Conservation (phyloP, 2,888 invertebrate species). For the Melinaea marsaeus region DNA sequence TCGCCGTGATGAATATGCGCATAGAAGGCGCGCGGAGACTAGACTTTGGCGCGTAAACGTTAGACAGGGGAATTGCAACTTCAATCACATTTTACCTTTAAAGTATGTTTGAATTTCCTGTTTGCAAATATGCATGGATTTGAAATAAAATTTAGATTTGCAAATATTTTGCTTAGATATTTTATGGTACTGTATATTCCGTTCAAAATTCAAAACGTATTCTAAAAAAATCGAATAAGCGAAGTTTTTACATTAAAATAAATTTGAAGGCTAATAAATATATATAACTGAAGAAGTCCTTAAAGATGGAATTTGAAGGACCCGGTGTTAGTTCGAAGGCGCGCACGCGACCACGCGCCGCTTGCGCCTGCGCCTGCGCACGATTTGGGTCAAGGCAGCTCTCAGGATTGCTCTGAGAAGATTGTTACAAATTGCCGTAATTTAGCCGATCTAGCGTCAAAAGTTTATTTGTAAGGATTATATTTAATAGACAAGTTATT, state of each 20-base stretch:
- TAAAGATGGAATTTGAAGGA: conserved; percentile 20
- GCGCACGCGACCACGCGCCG: conserved; percentile 45
- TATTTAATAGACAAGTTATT: not conserved
- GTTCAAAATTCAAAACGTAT: no score
- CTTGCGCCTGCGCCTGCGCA: conserved; percentile 45
- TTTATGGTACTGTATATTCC: no score
- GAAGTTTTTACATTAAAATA: no score
- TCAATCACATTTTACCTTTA: conserved; percentile 20
- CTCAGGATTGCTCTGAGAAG: conserved; percentile 55
- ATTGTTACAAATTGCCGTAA: conserved; percentile 57
- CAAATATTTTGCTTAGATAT: not conserved
- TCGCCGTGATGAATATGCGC: conserved; percentile 33
- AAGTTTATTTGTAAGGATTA: conserved; percentile 7
- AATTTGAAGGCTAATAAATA: no score
- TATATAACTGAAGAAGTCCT: no score
- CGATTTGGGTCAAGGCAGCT: conserved; percentile 72
- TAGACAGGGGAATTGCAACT: conserved; percentile 23
- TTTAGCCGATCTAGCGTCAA: conserved; percentile 17
- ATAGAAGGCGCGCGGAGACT: conserved; percentile 29
- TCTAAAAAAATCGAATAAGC: no score
- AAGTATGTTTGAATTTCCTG: conserved; percentile 2
- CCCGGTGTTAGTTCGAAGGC: conserved; percentile 29
- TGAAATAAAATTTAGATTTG: not conserved
- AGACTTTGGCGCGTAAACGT: conserved; percentile 31
- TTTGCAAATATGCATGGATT: conserved; percentile 8